Percentiles rank a stretch among this genome's conserved stretches.
phyloP scores from a whole-genome alignment of 1,140 invertebrate species.

The Penaeus vannamei region DNA sequence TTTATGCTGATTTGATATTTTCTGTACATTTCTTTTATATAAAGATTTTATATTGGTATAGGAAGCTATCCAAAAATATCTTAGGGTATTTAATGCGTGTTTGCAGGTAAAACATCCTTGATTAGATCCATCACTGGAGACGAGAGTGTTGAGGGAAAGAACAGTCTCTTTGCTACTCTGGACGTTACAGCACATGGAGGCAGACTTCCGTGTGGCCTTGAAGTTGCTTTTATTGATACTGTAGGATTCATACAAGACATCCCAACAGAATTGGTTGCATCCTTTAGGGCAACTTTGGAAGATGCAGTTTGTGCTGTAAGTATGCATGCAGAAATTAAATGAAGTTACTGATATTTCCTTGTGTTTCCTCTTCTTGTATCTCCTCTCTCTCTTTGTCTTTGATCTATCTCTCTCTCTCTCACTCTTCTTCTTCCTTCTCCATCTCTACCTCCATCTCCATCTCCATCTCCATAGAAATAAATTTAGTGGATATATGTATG shows the following conservation, averaged over 20 bases:
- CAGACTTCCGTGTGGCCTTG: slow-evolving; percentile 78
- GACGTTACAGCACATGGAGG: slow-evolving; percentile 88
- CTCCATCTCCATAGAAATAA: neutral
- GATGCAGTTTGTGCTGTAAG: slow-evolving; percentile 80
- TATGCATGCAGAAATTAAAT: neutral
- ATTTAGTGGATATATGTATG: neutral
- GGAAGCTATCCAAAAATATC: neutral
- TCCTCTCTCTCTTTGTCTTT: neutral
- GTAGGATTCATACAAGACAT: slow-evolving; percentile 94
- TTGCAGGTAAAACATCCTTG: slow-evolving; percentile 78
- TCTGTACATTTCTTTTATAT: neutral
- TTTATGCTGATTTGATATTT: no score
- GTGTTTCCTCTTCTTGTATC: neutral
- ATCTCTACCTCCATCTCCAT: neutral
- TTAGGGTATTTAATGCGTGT: neutral
- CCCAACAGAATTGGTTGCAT: slow-evolving; percentile 85
- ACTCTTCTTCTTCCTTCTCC: neutral
- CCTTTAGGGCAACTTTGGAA: slow-evolving; percentile 88
- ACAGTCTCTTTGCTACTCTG: slow-evolving; percentile 91
- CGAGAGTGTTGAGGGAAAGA: slow-evolving; percentile 78
- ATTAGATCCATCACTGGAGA: slow-evolving; percentile 86
- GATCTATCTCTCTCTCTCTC: neutral
- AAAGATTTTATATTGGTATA: neutral
- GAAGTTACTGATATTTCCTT: neutral
- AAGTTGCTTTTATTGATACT: slow-evolving; percentile 87